Conservation (phyloP, 2,797 vertebrate species). For the Silurus lanzhouensis region DNA sequence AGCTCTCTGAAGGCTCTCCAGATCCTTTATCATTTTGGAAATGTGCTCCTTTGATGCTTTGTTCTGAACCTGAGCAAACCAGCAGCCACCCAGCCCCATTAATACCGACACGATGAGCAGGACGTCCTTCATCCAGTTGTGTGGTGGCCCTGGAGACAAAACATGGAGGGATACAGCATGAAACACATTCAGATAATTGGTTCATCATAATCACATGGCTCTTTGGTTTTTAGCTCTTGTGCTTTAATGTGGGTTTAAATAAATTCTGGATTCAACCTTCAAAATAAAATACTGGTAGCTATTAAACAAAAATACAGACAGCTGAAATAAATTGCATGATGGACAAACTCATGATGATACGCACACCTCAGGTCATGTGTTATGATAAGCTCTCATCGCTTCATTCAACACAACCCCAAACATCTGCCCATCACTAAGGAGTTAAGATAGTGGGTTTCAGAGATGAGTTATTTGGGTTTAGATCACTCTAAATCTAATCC, state of each 20-base stretch:
- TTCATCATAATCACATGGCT: not conserved
- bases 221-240: not conserved
- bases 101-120: constrained; percentile 92
- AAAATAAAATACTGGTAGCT: not conserved
- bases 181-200: not conserved
- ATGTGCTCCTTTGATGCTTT: constrained; percentile 92
- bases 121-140: constrained; percentile 99
- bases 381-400: not conserved
- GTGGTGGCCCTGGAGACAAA: constrained; percentile 77
- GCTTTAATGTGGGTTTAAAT: not conserved
- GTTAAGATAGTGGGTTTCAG: not conserved
- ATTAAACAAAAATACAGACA: not conserved
- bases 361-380: not conserved
- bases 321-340: not conserved
- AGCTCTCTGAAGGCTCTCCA: constrained; percentile 94
- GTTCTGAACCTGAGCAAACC: constrained; percentile 95
- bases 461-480: not conserved
- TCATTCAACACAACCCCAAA: not conserved
- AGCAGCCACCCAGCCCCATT: constrained; percentile 95
- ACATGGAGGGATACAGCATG: not conserved
- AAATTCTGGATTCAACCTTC: not conserved
- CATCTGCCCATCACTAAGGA: not conserved
- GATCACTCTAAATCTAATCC: not conserved
- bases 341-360: not conserved
- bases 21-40: constrained; percentile 96